These are phyloP conservation scores for Altica lythri DNA, from an alignment of 2,888 invertebrate genomes.

Conservation along the genomic window DNA sequence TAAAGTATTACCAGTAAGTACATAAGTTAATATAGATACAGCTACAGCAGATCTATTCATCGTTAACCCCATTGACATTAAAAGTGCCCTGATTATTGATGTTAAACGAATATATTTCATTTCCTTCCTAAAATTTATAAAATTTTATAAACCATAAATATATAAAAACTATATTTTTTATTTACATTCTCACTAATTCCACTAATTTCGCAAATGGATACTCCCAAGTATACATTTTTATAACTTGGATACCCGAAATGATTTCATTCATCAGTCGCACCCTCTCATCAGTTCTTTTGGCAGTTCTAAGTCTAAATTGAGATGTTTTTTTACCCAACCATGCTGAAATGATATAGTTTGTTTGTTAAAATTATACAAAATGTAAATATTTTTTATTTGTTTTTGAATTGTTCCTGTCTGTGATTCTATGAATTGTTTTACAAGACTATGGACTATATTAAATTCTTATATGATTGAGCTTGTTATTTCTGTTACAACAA, in stretches of 20 bases:
- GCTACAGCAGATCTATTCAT: constrained; percentile 82
- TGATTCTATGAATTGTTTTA: too few relatives aligned
- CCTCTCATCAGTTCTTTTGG: constrained; percentile 80
- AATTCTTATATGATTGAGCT: too few relatives aligned
- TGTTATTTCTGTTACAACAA: too few relatives aligned
- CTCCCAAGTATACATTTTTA: constrained; percentile 98
- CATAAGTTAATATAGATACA: constrained; percentile 76
- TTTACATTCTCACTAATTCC: constrained; percentile 63
- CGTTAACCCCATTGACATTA: constrained; percentile 69
- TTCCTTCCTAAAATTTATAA: constrained; percentile 63
- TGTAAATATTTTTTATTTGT: too few relatives aligned
- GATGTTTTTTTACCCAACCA: constrained; percentile 73
- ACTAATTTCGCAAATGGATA: constrained; percentile 84
- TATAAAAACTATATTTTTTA: neutral
- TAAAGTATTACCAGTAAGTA: constrained; percentile 63
- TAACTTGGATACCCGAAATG: constrained; percentile 84
- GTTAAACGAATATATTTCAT: constrained; percentile 66
- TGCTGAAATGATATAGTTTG: too few relatives aligned
- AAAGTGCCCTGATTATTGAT: constrained; percentile 68
- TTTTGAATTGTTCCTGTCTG: too few relatives aligned
- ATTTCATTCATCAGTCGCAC: constrained; percentile 90
- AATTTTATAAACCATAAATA: neutral
- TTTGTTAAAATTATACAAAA: too few relatives aligned
- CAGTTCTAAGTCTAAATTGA: constrained; percentile 72
- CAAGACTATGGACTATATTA: too few relatives aligned